Conservation (phyloP, 2,888 invertebrate species). For the Caenorhabditis japonica region DNA sequence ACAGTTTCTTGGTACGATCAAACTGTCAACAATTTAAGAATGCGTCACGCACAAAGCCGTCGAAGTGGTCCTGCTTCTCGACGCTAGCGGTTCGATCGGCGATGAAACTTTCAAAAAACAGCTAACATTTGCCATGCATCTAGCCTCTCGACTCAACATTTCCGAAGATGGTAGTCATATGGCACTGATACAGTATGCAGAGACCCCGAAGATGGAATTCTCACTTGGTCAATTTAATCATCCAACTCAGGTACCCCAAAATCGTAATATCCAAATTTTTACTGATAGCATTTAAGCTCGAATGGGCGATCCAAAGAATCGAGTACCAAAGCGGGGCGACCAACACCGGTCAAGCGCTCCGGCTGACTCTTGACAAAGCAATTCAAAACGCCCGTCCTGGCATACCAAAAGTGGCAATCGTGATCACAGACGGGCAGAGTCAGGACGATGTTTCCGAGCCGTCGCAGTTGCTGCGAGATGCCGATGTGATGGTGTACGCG, state of each 20-base stretch:
- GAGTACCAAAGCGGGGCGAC: constrained; percentile 75
- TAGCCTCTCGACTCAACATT: constrained; percentile 77
- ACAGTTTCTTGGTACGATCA: too few species aligned
- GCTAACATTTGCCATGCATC: constrained; percentile 75
- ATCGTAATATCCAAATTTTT: neutral
- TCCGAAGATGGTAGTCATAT: constrained; percentile 76
- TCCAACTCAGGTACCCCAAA: constrained; percentile 64
- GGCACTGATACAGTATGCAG: constrained; percentile 78
- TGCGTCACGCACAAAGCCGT: constrained; percentile 75
- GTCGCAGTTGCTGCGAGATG: constrained; percentile 71
- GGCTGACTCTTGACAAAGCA: constrained; percentile 63
- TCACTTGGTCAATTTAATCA: constrained; percentile 71
- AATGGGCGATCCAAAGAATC: constrained; percentile 74
- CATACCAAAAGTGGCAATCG: constrained; percentile 77
- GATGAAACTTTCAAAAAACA: constrained; percentile 74
- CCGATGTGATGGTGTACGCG: constrained; percentile 77
- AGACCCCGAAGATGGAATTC: constrained; percentile 76
- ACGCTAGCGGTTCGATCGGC: constrained; percentile 78
- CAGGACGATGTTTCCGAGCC: constrained; percentile 75
- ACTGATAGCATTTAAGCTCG: constrained; percentile 58
- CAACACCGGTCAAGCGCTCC: constrained; percentile 74
- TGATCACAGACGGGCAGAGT: constrained; percentile 78
- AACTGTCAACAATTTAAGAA: constrained; percentile 68
- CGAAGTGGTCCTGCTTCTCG: constrained; percentile 78
- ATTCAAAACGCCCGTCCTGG: constrained; percentile 71